Percentiles rank a stretch among this genome's conserved stretches.
These are phyloP conservation scores for Pogoniulus pusillus DNA, from an alignment of 2,797 vertebrate genomes.

Conservation along the genomic window DNA sequence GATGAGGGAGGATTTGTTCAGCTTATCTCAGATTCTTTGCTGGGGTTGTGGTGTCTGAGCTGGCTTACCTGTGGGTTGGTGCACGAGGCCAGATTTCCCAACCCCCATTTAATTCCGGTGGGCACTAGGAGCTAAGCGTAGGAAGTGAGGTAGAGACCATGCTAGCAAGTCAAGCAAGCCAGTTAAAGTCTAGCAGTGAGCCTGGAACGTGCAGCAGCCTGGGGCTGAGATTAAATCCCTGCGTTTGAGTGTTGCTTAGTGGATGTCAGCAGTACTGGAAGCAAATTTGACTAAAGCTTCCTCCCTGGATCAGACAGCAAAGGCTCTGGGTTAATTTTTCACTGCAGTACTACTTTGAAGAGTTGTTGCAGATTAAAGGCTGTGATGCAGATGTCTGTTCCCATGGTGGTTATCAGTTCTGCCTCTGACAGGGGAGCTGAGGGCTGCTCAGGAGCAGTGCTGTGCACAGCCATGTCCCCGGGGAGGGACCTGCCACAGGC, in stretches of 20 bases:
- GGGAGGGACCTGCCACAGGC: background rate
- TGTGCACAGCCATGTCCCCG: background rate
- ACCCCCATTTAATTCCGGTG: background rate
- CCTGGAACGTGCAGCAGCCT: background rate
- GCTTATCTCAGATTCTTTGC: background rate
- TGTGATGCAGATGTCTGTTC: conserved; percentile 25
- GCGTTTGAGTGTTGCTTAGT: conserved; percentile 16
- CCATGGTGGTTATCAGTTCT: background rate
- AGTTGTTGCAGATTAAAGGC: background rate
- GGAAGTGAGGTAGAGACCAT: background rate
- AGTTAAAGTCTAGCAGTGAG: background rate
- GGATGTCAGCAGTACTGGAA: background rate
- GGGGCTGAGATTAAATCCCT: background rate
- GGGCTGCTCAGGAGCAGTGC: background rate
- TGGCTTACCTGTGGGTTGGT: background rate
- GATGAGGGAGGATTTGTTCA: background rate
- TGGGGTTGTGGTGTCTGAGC: background rate
- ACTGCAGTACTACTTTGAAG: conserved; percentile 13
- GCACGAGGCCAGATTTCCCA: background rate
- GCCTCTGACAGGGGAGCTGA: background rate
- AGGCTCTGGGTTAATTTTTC: background rate
- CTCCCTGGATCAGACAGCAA: background rate
- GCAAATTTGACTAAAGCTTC: background rate
- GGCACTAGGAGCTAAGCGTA: background rate
- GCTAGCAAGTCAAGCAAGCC: background rate